Conservation (phyloP, 2,888 invertebrate species). For the Ligdia adustata region DNA sequence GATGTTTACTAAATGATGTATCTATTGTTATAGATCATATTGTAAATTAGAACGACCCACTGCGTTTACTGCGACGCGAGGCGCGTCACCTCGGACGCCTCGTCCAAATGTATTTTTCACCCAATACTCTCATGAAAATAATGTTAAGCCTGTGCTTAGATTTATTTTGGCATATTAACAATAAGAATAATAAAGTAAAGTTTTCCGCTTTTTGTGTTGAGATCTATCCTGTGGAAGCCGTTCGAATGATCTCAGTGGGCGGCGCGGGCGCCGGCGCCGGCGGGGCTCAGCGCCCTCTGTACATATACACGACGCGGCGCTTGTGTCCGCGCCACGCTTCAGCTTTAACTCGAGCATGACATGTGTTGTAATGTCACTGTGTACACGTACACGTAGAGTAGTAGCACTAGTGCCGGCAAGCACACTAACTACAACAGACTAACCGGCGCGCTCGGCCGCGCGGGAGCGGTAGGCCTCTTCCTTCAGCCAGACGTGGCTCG, state of each 20-base stretch:
- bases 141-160: conserved; percentile 73
- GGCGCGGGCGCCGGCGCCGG: not conserved
- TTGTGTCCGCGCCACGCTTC: conserved; percentile 57
- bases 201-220: conserved; percentile 77
- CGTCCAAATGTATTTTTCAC: conserved; percentile 82
- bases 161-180: conserved; percentile 79
- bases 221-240: conserved; percentile 62
- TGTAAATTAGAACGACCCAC: conserved; percentile 59
- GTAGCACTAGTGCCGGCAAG: not conserved
- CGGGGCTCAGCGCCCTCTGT: not conserved
- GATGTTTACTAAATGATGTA: conserved; percentile 79
- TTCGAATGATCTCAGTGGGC: conserved; percentile 61
- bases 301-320: conserved; percentile 10
- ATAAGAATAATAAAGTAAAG: conserved; percentile 53
- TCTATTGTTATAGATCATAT: conserved; percentile 56
- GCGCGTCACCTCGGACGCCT: conserved; percentile 62
- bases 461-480: not conserved
- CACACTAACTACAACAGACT: not conserved
- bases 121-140: conserved; percentile 78
- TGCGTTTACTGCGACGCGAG: conserved; percentile 58
- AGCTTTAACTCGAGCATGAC: conserved; percentile 65
- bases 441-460: conserved; percentile 30
- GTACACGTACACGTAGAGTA: conserved; percentile 36
- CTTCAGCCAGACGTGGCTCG: conserved; percentile 61
- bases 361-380: conserved; percentile 71